A percentile compares a stretch with the other conserved stretches of the same genome.
Conservation (phyloP, 2,113 vertebrate genomes). For the Otolemur garnettii region DNA sequence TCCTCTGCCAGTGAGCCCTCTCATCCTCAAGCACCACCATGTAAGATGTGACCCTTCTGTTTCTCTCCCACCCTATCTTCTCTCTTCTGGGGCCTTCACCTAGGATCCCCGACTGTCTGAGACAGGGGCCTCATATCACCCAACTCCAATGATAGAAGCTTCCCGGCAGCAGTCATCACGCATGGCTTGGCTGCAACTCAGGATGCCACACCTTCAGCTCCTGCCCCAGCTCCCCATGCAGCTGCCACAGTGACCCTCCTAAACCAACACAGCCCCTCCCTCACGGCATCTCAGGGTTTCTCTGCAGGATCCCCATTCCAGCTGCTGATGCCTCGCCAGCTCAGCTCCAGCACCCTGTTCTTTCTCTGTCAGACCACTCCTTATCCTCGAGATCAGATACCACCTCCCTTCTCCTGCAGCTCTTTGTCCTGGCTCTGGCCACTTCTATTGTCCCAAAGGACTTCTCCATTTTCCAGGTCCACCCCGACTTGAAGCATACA, state of each 20-base stretch:
- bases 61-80: background rate
- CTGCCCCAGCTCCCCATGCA: background rate
- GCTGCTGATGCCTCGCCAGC: background rate
- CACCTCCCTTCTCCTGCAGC: background rate
- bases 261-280: background rate
- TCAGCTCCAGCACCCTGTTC: background rate
- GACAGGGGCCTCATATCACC: background rate
- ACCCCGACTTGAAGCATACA: background rate
- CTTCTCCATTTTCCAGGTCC: background rate
- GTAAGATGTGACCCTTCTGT: background rate
- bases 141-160: background rate
- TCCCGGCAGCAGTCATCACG: background rate
- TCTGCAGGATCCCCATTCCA: background rate
- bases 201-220: background rate
- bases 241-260: background rate
- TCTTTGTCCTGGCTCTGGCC: background rate
- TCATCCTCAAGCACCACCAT: background rate
- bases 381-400: background rate
- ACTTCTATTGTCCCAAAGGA: background rate
- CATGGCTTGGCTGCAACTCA: fast-evolving
- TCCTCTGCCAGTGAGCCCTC: background rate
- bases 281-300: background rate
- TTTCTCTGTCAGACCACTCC: background rate
- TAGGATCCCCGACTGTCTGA: background rate
- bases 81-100: background rate